phyloP scores from a whole-genome alignment of 2,113 vertebrate genomes.

The Turdus rufiventris region DNA sequence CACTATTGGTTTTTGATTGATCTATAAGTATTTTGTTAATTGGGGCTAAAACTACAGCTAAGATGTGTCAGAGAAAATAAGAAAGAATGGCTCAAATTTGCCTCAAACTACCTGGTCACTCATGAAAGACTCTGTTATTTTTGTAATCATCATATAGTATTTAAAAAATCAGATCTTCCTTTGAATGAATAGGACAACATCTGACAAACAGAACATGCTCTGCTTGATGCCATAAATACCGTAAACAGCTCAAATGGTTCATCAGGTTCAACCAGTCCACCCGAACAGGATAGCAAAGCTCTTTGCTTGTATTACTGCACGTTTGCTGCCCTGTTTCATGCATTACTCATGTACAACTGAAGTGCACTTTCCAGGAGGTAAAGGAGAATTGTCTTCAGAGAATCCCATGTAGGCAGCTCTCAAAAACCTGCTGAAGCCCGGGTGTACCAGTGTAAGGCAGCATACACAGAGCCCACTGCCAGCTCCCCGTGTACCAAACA shows the following conservation, averaged over 20 bases:
- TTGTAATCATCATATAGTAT: background rate
- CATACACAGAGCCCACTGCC: background rate
- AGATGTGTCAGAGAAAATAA: background rate
- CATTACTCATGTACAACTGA: background rate
- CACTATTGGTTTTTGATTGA: slow-evolving; percentile 47
- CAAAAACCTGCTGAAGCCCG: background rate
- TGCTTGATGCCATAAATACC: background rate
- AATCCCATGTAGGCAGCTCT: background rate
- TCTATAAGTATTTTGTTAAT: slow-evolving; percentile 46
- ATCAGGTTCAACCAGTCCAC: background rate
- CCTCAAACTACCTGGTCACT: background rate
- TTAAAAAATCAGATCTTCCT: background rate
- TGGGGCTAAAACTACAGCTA: slow-evolving; percentile 28
- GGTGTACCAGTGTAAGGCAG: background rate
- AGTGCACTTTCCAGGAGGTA: background rate
- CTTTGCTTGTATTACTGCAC: background rate
- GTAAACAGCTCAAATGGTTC: background rate
- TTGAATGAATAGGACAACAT: background rate
- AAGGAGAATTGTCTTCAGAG: background rate
- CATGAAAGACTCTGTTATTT: background rate
- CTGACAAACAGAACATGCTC: background rate
- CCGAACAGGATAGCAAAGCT: background rate
- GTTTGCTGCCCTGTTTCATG: background rate
- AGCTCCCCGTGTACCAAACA: background rate
- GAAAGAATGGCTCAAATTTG: background rate